Conservation (phyloP, 2,113 vertebrate species). For the Bos taurus region DNA sequence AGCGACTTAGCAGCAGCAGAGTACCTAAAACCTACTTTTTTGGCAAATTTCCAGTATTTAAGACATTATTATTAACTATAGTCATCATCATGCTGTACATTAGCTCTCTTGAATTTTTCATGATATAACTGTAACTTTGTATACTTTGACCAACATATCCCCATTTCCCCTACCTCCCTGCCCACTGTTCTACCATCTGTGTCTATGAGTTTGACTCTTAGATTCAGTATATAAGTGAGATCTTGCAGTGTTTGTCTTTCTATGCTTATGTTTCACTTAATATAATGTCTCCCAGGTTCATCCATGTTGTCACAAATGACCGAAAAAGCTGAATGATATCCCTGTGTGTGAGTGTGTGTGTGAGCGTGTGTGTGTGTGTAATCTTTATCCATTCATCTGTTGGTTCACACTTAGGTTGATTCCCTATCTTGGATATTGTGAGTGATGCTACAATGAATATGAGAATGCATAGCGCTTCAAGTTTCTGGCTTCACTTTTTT, state of each 20-base stretch:
- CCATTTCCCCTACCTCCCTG: background rate
- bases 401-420: background rate
- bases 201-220: background rate
- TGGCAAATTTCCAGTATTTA: background rate
- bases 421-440: background rate
- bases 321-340: background rate
- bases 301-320: background rate
- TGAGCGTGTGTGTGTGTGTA: background rate
- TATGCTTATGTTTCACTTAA: background rate
- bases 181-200: background rate
- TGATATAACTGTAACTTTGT: background rate
- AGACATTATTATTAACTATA: background rate
- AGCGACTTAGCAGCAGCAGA: background rate
- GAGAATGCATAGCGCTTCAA: background rate
- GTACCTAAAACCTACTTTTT: background rate
- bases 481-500: background rate
- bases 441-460: background rate
- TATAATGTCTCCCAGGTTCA: background rate
- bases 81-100: background rate
- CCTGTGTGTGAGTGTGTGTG: background rate
- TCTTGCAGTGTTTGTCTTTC: background rate
- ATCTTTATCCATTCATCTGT: background rate
- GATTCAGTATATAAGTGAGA: background rate
- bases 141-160: background rate
- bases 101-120: background rate